Evolutionary conservation across 2,113 vertebrate species (phyloP), one percentile per base, ranked within the genome.

Genomic region (Oceanodroma tethys): DNA sequence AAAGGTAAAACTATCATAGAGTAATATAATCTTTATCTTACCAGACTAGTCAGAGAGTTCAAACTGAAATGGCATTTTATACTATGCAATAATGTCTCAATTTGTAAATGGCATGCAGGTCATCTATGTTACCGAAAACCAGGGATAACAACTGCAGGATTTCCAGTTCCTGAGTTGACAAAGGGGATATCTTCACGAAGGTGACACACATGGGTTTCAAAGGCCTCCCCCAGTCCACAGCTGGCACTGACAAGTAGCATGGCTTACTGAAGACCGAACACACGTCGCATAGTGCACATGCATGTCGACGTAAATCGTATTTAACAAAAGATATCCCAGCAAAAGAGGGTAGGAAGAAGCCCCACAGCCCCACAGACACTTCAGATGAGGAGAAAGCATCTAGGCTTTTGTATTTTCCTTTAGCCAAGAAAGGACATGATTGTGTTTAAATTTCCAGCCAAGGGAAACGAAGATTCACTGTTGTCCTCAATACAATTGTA

Each of bases 241-340:
- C 81, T 67, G 71, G 71, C 50, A 25, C 70, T 40, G 29, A 17
- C 10, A 42, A 43, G 42, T n/a, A 13, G 42, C 4, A 14, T 5
- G 62, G 53, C 56, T 67, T 36, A 2, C 34, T 25, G 6, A 90
- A 50, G 68, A 17, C 50, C 9, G 30, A 73, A n/a, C 21, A 11
- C 48, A 25, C 1, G 0, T 0, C 22, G 66, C 36, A 32, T 2
- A 23, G 19, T 2, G 55, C 47, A 34, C 8, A 13, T 6, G 25
- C 34, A 34, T 0, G 0, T 1, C 42, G 74, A 22, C 1, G 7
- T 8, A 30, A 56, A 80, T 20, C 1, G 0, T 2, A 59, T 4
- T 60, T 30, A 56, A 62, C 30, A 34, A 26, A 68, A 45, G 45
- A 29, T 4, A 27, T 5, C 16, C 34, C 45, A 62, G 47, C 6